Base-by-base conservation (phyloP, 2,888 invertebrate species). In the Melinaea menophilus region DNA sequence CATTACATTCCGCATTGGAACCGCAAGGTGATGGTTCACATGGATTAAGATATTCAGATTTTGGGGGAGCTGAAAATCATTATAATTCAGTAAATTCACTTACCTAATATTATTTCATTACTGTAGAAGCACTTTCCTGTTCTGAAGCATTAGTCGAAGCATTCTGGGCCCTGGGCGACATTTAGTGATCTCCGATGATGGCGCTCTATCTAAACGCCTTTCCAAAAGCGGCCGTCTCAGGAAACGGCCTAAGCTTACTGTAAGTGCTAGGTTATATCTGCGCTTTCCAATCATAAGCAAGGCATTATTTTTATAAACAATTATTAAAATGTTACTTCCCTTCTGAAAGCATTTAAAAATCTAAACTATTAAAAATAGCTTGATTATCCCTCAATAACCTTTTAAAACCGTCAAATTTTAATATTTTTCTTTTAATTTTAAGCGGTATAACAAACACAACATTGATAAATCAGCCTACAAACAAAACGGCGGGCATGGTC, bases 1-100 rank as follows among this genome's bases (percentile, higher is more conserved):
- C 94, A 79, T 92, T 92, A 79, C 95, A 95, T 71, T 93, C 91
- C n/a, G 95, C 94, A 82, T 95, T 95, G 46, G 92, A 80, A 69
- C 94, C 94, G 83, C 94, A 94, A 66, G 94, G 94, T 55, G 92
- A 92, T 64, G 93, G 93, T 70, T 92, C 90, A 77, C 94, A 94
- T 62, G 93, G 93, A 73, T 90, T 90, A 77, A 90, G 79, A 77
- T 84, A 87, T 80, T 90, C 90, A 73, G 80, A 73, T 76, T 80
- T 79, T 76, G 80, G 77, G 62, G 87, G 84, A 82, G 83, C 90
- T 91, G 91, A 88, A 91, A 90, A 79, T 79, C 77, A 76, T 80
- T 79, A 72, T 72, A 78, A 78, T 75, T 79, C 64, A 71, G 80
- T 84, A 71, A 84, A 81, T 78, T 79, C 70, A 89, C 86, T 90